Percentiles rank a stretch among this genome's conserved stretches.
These are phyloP conservation scores for Microcebus tavaratra DNA, from an alignment of 2,113 vertebrate species.

Conservation along the genomic window DNA sequence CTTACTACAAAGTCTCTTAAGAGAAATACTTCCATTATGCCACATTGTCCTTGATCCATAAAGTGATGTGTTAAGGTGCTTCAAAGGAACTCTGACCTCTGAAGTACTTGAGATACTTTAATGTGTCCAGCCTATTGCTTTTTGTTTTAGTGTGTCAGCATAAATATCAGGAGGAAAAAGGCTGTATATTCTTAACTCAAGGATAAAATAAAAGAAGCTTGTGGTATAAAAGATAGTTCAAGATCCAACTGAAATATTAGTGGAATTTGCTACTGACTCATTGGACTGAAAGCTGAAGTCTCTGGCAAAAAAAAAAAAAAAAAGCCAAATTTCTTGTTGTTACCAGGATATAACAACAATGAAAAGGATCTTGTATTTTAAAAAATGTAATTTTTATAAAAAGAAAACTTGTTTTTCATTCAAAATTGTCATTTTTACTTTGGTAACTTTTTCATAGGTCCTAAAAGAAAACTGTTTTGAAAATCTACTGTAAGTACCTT, in stretches of 20 bases:
- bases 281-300: constrained; percentile 88
- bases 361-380: constrained; percentile 91
- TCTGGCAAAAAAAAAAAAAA: constrained; percentile 77
- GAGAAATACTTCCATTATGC: constrained; percentile 86
- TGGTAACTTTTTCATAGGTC: constrained; percentile 89
- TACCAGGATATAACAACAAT: constrained; percentile 86
- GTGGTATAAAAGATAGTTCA: constrained; percentile 81
- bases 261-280: constrained; percentile 90
- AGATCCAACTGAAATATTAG: constrained; percentile 92
- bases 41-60: constrained; percentile 86
- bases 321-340: constrained; percentile 88
- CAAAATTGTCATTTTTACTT: constrained; percentile 91
- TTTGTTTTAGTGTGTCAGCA: constrained; percentile 87
- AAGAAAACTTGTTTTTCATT: constrained; percentile 89
- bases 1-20: constrained; percentile 84
- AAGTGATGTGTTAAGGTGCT: constrained; percentile 86
- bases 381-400: constrained; percentile 91
- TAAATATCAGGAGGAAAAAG: constrained; percentile 83
- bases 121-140: constrained; percentile 87
- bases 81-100: constrained; percentile 86
- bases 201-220: constrained; percentile 85
- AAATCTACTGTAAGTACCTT: constrained; percentile 86
- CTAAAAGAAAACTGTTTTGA: constrained; percentile 86
- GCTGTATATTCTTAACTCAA: constrained; percentile 85
- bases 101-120: constrained; percentile 83